Conservation (phyloP, 2,797 vertebrate genomes). For the Hoplostethus mediterraneus region DNA sequence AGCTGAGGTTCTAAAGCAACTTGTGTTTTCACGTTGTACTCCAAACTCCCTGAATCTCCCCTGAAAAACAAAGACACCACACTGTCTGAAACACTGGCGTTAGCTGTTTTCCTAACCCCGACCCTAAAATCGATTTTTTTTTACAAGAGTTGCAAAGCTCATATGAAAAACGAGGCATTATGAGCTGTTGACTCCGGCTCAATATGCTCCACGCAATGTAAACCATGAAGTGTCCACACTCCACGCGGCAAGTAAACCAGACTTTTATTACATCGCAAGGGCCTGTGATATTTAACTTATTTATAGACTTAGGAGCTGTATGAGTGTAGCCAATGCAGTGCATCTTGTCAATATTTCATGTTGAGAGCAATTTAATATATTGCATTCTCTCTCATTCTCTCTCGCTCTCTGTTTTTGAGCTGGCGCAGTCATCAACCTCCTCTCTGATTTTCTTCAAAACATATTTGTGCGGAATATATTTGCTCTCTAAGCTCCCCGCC, state of each 20-base stretch:
- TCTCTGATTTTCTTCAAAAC: constrained; percentile 51
- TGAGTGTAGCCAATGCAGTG: constrained; percentile 50
- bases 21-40: no score
- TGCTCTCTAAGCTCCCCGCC: constrained; percentile 39
- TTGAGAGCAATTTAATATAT: constrained; percentile 67
- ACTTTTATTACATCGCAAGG: constrained; percentile 58
- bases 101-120: constrained; percentile 44
- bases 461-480: constrained; percentile 61
- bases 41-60: no score
- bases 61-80: no score
- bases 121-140: constrained; percentile 58
- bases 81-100: constrained; percentile 16
- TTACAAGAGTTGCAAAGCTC: constrained; percentile 48
- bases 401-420: constrained; percentile 35
- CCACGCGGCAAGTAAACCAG: constrained; percentile 44
- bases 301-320: constrained; percentile 55
- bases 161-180: constrained; percentile 57
- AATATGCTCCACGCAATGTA: constrained; percentile 51
- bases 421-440: constrained; percentile 44
- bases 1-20: no score
- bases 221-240: constrained; percentile 62
- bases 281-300: constrained; percentile 57
- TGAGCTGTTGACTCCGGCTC: constrained; percentile 55
- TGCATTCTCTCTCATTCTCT: constrained; percentile 34
- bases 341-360: constrained; percentile 70